These are phyloP conservation scores for Pygocentrus nattereri DNA, from an alignment of 2,797 vertebrate species.

Conservation along the genomic window DNA sequence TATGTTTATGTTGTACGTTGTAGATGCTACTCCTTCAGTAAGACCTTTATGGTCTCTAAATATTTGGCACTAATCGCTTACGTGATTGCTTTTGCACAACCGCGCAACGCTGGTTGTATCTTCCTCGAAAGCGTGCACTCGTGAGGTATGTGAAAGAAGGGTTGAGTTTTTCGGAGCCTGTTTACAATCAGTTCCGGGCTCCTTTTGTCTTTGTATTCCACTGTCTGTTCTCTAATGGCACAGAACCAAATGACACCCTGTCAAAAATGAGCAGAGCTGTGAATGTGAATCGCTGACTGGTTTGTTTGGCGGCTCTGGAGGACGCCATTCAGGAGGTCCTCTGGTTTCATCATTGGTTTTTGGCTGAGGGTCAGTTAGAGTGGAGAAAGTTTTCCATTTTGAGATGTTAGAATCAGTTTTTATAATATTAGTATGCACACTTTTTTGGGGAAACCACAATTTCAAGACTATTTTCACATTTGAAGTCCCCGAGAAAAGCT, in stretches of 20 bases:
- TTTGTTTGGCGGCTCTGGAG: neutral
- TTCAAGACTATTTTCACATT: no score
- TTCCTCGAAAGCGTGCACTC: constrained; percentile 17
- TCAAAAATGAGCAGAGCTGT: neutral
- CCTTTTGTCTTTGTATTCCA: neutral
- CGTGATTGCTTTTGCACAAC: constrained; percentile 43
- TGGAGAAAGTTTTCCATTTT: no score
- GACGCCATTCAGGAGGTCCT: neutral
- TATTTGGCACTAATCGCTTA: constrained; percentile 47
- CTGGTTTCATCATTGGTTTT: neutral
- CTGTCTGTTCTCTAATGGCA: constrained; percentile 11
- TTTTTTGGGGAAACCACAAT: no score
- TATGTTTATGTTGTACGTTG: constrained; percentile 41
- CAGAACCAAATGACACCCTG: constrained; percentile 12
- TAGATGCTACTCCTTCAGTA: constrained; percentile 43
- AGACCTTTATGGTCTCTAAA: constrained; percentile 52
- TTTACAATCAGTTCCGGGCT: neutral
- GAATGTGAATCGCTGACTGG: neutral
- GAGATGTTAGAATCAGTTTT: no score
- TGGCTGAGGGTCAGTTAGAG: neutral
- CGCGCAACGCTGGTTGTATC: constrained; percentile 23
- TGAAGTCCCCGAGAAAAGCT: no score
- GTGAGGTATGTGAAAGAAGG: constrained; percentile 13
- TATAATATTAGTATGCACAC: no score
- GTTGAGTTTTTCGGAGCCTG: neutral